phyloP scores from a whole-genome alignment of 2,797 vertebrate genomes.

The Channa striata region DNA sequence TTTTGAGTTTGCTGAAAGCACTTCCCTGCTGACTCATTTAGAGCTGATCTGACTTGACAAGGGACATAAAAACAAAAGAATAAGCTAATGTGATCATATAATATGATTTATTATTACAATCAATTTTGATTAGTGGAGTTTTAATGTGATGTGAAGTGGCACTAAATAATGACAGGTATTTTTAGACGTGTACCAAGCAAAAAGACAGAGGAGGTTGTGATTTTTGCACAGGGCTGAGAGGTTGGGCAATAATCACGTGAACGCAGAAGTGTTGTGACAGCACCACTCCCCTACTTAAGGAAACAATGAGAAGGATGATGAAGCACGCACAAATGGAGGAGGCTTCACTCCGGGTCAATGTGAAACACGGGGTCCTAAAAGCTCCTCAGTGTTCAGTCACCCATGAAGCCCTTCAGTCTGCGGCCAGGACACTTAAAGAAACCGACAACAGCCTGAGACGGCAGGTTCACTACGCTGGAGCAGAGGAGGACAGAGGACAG shows the following conservation, averaged over 20 bases:
- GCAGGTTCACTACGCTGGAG: constrained; percentile 17
- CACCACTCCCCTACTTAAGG: constrained; percentile 67
- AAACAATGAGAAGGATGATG: constrained; percentile 75
- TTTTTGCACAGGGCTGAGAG: constrained; percentile 41
- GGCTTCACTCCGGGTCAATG: constrained; percentile 74
- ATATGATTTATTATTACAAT: background rate
- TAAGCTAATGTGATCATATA: background rate
- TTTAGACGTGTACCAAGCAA: constrained; percentile 9
- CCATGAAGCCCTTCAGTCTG: constrained; percentile 72
- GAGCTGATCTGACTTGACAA: background rate
- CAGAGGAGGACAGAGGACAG: constrained; percentile 20
- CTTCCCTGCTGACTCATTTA: background rate
- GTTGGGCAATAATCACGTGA: constrained; percentile 61
- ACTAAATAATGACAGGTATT: constrained; percentile 4
- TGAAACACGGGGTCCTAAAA: constrained; percentile 72
- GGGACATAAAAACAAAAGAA: background rate
- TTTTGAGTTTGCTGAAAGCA: too few species aligned
- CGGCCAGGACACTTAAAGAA: constrained; percentile 35
- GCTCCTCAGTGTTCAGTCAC: constrained; percentile 74
- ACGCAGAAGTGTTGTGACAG: constrained; percentile 42
- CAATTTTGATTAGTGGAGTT: background rate
- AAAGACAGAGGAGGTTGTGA: constrained; percentile 16
- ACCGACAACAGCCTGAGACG: constrained; percentile 46
- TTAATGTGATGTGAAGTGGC: constrained; percentile 12
- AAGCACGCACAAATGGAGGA: constrained; percentile 69